Percentiles rank a stretch among this genome's conserved stretches.
These are phyloP conservation scores for Vireo altiloquus DNA, from an alignment of 2,113 vertebrate species.

Conservation along the genomic window DNA sequence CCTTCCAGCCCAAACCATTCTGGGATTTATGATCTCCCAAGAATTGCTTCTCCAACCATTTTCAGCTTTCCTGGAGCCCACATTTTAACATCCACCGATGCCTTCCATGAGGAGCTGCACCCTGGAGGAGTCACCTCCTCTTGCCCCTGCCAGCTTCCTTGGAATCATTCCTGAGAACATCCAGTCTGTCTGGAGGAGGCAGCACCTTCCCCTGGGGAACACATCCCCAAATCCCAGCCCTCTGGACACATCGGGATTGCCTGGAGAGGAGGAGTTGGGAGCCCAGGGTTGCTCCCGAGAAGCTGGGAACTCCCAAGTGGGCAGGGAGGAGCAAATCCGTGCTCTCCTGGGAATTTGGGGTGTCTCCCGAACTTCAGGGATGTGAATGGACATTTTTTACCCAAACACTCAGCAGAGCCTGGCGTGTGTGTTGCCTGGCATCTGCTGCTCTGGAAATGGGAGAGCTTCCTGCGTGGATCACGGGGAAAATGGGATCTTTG, in stretches of 20 bases:
- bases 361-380: background rate
- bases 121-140: background rate
- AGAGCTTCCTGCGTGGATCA: rapidly evolving
- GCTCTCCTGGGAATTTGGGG: background rate
- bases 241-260: background rate
- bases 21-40: background rate
- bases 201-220: background rate
- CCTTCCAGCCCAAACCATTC: background rate
- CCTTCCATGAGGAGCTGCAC: background rate
- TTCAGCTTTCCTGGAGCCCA: background rate
- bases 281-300: background rate
- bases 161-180: background rate
- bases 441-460: background rate
- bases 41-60: background rate
- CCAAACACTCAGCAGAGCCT: background rate
- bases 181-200: background rate
- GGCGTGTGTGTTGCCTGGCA: too few species aligned
- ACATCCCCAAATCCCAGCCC: background rate
- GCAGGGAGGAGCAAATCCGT: background rate
- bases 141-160: background rate
- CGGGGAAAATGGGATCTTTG: background rate
- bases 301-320: background rate
- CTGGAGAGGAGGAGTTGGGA: background rate
- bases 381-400: background rate
- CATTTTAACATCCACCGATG: background rate